Conservation (phyloP, 2,888 invertebrate species). For the Lamellibrachia columna region DNA sequence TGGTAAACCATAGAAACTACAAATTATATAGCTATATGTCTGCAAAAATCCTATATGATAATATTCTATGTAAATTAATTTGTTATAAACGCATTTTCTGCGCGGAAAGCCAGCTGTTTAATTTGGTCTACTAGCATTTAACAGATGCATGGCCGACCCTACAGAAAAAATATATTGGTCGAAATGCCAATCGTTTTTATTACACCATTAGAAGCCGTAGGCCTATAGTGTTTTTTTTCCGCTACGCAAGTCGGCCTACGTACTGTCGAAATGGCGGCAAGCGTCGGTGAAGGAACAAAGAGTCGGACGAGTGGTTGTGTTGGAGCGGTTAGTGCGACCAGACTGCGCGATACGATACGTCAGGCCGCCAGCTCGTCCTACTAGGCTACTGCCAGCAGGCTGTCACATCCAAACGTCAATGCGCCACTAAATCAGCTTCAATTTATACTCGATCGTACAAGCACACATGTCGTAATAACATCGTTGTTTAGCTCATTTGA, state of each 20-base stretch:
- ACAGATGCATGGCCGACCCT: too few relatives aligned
- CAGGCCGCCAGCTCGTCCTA: not conserved
- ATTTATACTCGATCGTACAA: not conserved
- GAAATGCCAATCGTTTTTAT: too few relatives aligned
- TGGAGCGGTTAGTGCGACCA: not conserved
- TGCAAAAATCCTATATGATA: too few relatives aligned
- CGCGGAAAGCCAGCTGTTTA: too few relatives aligned
- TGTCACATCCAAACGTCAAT: not conserved
- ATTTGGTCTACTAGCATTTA: too few relatives aligned
- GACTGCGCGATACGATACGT: not conserved
- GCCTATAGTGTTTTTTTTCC: not conserved
- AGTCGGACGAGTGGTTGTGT: not conserved
- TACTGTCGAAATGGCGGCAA: constrained; percentile 1
- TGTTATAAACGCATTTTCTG: too few relatives aligned
- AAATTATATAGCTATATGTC: too few relatives aligned
- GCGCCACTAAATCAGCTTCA: not conserved
- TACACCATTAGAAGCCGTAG: too few relatives aligned
- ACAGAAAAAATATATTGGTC: too few relatives aligned
- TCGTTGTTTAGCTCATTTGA: not conserved
- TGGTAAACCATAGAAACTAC: too few relatives aligned
- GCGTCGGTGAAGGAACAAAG: not conserved
- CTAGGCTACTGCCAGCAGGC: not conserved
- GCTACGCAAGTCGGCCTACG: not conserved
- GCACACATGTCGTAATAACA: not conserved
- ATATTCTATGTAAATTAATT: too few relatives aligned